phyloP scores from a whole-genome alignment of 2,888 invertebrate genomes.

The Ormyrus thymus region DNA sequence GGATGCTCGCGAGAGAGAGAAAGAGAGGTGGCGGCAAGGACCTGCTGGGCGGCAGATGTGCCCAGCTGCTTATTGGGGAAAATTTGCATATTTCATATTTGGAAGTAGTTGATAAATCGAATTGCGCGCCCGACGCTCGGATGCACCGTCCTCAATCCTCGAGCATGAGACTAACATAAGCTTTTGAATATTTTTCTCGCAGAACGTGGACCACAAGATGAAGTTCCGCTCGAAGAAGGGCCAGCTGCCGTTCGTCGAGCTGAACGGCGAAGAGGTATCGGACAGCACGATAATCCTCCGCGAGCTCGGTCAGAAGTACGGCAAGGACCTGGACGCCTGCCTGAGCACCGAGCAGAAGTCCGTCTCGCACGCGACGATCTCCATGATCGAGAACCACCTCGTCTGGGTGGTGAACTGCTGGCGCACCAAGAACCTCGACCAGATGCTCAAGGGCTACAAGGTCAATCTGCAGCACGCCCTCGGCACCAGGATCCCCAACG shows the following conservation, averaged over 20 bases:
- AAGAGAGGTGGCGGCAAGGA: too few relatives aligned
- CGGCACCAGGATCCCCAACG: constrained; percentile 91
- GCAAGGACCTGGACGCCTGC: constrained; percentile 88
- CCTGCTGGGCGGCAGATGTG: too few relatives aligned
- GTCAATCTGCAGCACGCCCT: constrained; percentile 92
- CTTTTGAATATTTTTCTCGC: constrained; percentile 70
- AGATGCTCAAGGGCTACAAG: constrained; percentile 91
- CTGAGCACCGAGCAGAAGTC: constrained; percentile 91
- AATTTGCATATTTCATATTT: too few relatives aligned
- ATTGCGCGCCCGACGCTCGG: too few relatives aligned
- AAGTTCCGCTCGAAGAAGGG: constrained; percentile 96
- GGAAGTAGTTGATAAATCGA: too few relatives aligned
- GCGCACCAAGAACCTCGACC: constrained; percentile 93
- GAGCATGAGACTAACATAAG: too few relatives aligned
- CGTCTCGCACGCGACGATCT: constrained; percentile 92
- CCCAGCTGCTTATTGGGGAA: too few relatives aligned
- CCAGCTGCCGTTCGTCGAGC: constrained; percentile 94
- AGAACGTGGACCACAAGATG: constrained; percentile 97
- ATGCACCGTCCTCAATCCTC: too few relatives aligned
- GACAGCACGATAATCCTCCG: constrained; percentile 94
- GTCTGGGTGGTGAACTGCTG: constrained; percentile 94
- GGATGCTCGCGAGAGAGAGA: too few relatives aligned
- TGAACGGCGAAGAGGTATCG: constrained; percentile 95
- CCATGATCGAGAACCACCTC: constrained; percentile 96
- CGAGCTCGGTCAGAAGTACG: constrained; percentile 88